Percentiles rank a stretch among this genome's conserved stretches.
phyloP scores from a whole-genome alignment of 2,888 invertebrate genomes.

The Vesta saturnalis region DNA sequence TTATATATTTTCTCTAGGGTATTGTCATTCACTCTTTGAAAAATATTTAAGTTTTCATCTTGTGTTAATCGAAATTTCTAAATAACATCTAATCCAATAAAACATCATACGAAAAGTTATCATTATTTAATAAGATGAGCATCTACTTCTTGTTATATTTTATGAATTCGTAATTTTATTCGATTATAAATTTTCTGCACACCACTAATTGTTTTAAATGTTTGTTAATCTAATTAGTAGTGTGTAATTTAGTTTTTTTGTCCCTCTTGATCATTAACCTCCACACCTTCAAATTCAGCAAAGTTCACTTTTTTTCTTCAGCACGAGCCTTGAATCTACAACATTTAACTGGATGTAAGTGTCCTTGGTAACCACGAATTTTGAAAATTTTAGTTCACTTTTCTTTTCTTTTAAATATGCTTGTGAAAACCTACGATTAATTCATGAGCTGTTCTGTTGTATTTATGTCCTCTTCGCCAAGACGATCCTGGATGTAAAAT shows the following conservation, averaged over 20 bases:
- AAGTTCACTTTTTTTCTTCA: not conserved
- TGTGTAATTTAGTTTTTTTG: not conserved
- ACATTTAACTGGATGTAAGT: not conserved
- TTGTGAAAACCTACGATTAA: no score
- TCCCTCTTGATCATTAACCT: not conserved
- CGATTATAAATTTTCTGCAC: not conserved
- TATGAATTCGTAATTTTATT: not conserved
- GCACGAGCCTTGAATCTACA: not conserved
- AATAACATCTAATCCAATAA: not conserved
- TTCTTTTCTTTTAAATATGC: no score
- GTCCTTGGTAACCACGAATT: no score
- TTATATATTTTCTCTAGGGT: not conserved
- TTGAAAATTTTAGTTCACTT: no score
- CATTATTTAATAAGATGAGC: no score
- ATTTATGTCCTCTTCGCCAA: not conserved
- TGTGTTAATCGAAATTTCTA: not conserved
- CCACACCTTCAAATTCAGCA: not conserved
- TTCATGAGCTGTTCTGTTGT: no score
- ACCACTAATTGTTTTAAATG: no score
- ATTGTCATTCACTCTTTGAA: not conserved
- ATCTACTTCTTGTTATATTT: not conserved
- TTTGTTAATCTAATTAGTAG: not conserved
- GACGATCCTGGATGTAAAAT: no score
- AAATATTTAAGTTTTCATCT: not conserved
- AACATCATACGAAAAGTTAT: not conserved